These are phyloP conservation scores for Diachasma alloeum DNA, from an alignment of 1,140 invertebrate genomes.

Conservation along the genomic window DNA sequence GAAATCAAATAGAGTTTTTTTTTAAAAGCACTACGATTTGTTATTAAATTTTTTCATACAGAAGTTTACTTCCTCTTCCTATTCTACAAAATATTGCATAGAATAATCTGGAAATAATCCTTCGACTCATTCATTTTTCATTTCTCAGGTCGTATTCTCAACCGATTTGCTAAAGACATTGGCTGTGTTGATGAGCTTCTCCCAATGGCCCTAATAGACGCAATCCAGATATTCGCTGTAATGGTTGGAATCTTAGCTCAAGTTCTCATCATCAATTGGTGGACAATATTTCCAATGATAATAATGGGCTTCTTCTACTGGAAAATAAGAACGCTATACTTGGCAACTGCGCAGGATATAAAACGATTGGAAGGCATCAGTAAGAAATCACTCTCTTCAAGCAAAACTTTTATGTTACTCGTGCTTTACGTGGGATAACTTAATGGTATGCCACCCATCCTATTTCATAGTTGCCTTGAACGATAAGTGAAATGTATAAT, in stretches of 20 bases:
- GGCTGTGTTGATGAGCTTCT: conserved; percentile 85
- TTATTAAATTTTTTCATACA: no score
- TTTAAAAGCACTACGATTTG: no score
- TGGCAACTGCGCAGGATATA: conserved; percentile 80
- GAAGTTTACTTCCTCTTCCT: no score
- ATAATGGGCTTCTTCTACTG: conserved; percentile 75
- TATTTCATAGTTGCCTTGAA: no score
- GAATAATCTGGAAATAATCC: conserved; percentile 8
- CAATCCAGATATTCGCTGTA: conserved; percentile 70
- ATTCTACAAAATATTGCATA: no score
- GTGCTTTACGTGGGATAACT: no score
- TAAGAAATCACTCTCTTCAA: neutral
- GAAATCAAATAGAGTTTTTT: no score
- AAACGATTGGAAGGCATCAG: conserved; percentile 83
- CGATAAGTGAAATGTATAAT: no score
- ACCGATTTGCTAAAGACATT: conserved; percentile 87
- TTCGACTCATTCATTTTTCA: conserved; percentile 37
- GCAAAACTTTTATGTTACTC: neutral
- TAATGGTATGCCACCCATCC: no score
- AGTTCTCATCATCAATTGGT: conserved; percentile 79
- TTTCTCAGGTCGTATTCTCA: conserved; percentile 75
- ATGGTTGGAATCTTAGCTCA: conserved; percentile 73
- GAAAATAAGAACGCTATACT: conserved; percentile 76
- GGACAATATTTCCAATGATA: conserved; percentile 75
- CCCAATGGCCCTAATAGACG: conserved; percentile 78